phyloP scores from a whole-genome alignment of 2,888 invertebrate species.

The Celastrina argiolus region DNA sequence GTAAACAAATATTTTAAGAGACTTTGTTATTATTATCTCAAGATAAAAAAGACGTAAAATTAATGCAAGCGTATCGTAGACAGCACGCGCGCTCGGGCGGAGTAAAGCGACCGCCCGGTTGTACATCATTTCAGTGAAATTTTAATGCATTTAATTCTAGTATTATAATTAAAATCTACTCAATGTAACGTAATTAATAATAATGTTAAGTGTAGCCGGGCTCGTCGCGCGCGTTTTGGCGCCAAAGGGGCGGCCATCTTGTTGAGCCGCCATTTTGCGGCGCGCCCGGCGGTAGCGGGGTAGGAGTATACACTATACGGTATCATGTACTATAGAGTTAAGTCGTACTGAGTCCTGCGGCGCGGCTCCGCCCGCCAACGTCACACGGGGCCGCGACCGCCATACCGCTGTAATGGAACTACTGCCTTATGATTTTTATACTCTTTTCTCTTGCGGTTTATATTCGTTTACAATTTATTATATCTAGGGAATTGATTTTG shows the following conservation, averaged over 20 bases:
- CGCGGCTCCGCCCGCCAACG: too few relatives aligned
- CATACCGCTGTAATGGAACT: background rate
- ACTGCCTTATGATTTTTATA: constrained; percentile 11
- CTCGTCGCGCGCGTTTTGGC: background rate
- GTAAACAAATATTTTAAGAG: background rate
- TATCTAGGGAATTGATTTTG: background rate
- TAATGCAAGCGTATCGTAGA: background rate
- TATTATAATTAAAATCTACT: constrained; percentile 33
- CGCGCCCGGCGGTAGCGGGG: background rate
- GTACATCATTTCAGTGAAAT: constrained; percentile 51
- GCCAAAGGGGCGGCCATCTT: background rate
- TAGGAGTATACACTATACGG: constrained; percentile 15
- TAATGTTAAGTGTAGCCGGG: constrained; percentile 17
- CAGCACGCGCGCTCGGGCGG: background rate
- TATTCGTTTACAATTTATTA: constrained; percentile 1
- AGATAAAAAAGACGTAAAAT: background rate
- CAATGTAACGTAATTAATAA: constrained; percentile 31
- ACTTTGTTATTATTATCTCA: background rate
- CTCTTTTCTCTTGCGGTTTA: constrained; percentile 8
- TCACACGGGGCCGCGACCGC: too few relatives aligned
- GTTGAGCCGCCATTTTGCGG: background rate
- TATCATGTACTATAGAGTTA: constrained; percentile 4
- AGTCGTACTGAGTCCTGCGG: background rate
- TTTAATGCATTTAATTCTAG: constrained; percentile 60
- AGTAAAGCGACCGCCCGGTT: constrained; percentile 19